Base-by-base conservation (phyloP, 2,888 invertebrate species). In the Rhamphomyia laevipes region DNA sequence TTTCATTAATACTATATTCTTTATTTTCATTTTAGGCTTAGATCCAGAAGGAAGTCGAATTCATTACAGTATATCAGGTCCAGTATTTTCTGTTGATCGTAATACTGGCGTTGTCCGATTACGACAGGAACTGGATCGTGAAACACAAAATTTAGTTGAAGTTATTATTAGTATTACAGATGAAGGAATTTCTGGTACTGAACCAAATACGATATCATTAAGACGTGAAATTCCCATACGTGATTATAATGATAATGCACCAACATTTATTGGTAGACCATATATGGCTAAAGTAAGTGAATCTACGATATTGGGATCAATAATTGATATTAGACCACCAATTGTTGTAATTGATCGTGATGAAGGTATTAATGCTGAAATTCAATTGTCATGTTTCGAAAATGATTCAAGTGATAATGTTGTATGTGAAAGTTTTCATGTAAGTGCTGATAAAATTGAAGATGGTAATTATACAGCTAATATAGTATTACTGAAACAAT, bases 81-180 rank as follows among this genome's bases (percentile, higher is more conserved):
- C 86, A 63, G 80, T 83, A 61, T 84, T 88, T 62, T 81, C 81
- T 12, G 87, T 88, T n/a, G 82, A 87, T 61, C 73, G 83, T 7
- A 73, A 76, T 47, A 81, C 82, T 1, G 88, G 88, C 0, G 83
- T 85, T 38, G 83, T 88, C 3, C 80, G 82, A 0, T 72, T 88
- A 23, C 77, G 82, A 3, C 80, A 78, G 63, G 71, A 77, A 30
- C 65, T 88, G 48, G 87, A 88, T 64, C 73, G 87, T 46, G 88
- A 88, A 62, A 72, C 74, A 23, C 78, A 82, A 62, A 77, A 79
- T 49, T 69, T 78, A 3, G 68, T 87, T 46, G 86, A 87, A 71
- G 84, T 86, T 43, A 84, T 88, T 61, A 84, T 88, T 55, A 88
- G 86, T 62, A 81, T 87, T 53, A 86, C 86, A 57, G 86, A 87